phyloP scores from a whole-genome alignment of 2,888 invertebrate genomes.

The Lasioglossum marginatum region DNA sequence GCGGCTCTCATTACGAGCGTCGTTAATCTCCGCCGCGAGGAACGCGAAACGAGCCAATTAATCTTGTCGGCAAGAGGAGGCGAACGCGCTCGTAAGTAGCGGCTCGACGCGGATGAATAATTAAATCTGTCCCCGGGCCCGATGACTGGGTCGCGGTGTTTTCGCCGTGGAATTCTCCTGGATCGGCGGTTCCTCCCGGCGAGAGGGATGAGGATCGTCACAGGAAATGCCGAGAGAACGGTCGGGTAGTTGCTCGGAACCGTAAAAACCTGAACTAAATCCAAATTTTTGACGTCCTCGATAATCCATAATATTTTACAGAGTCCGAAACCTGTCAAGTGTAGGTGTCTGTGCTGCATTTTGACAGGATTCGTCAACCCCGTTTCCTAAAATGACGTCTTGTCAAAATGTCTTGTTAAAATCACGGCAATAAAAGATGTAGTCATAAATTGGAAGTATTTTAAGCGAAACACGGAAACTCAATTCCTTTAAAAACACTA shows the following conservation, averaged over 20 bases:
- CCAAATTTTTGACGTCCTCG: not conserved
- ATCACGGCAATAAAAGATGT: too few species aligned
- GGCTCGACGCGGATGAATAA: constrained; percentile 56
- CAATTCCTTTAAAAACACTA: not conserved
- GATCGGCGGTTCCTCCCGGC: constrained; percentile 3
- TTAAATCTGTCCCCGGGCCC: constrained; percentile 51
- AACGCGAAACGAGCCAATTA: constrained; percentile 55
- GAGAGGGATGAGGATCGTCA: not conserved
- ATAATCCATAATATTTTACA: not conserved
- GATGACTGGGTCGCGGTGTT: constrained; percentile 32
- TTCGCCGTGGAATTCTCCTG: constrained; percentile 29
- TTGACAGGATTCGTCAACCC: too few species aligned
- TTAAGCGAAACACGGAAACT: not conserved
- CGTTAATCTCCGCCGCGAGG: constrained; percentile 54
- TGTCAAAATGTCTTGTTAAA: too few species aligned
- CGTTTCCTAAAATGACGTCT: too few species aligned
- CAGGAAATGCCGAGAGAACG: not conserved
- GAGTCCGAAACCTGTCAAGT: not conserved
- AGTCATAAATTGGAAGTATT: not conserved
- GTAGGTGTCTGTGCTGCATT: too few species aligned
- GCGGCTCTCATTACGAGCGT: constrained; percentile 42
- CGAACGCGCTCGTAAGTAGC: constrained; percentile 46
- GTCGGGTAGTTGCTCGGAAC: not conserved
- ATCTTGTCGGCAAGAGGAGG: constrained; percentile 38
- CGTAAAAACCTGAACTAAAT: not conserved